Conservation (phyloP, 2,797 vertebrate species). For the Petrocephalus schoutedeni region DNA sequence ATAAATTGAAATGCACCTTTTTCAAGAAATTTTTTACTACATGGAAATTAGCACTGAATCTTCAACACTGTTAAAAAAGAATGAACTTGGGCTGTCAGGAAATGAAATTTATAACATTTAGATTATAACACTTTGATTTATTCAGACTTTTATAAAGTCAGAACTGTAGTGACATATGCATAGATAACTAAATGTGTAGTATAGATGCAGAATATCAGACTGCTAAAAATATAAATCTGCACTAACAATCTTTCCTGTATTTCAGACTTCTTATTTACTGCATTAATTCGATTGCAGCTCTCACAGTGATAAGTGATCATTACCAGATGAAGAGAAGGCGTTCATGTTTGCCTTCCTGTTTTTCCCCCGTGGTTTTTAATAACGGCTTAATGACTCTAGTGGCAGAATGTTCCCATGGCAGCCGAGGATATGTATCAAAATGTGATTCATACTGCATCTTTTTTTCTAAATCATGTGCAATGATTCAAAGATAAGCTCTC, state of each 20-base stretch:
- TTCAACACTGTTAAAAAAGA: conserved; percentile 72
- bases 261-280: conserved; percentile 32
- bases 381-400: conserved; percentile 17
- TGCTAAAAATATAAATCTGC: conserved; percentile 58
- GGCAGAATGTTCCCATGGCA: conserved; percentile 16
- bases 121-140: conserved; percentile 59
- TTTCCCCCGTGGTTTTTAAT: conserved; percentile 15
- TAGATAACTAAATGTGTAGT: conserved; percentile 50
- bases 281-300: neutral
- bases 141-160: conserved; percentile 68
- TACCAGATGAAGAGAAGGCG: conserved; percentile 10
- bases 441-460: neutral
- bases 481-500: conserved; percentile 71
- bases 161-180: conserved; percentile 56
- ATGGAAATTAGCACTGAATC: conserved; percentile 87
- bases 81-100: conserved; percentile 56
- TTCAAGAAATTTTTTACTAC: conserved; percentile 65
- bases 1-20: conserved; percentile 62
- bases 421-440: conserved; percentile 3
- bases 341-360: conserved; percentile 16
- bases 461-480: conserved; percentile 63
- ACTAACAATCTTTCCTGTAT: conserved; percentile 67
- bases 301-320: conserved; percentile 10
- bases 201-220: conserved; percentile 67
- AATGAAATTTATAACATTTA: conserved; percentile 50